Percentiles rank a stretch among this genome's conserved stretches.
Conservation (phyloP, 2,797 vertebrate genomes). For the Threskiornis aethiopicus region DNA sequence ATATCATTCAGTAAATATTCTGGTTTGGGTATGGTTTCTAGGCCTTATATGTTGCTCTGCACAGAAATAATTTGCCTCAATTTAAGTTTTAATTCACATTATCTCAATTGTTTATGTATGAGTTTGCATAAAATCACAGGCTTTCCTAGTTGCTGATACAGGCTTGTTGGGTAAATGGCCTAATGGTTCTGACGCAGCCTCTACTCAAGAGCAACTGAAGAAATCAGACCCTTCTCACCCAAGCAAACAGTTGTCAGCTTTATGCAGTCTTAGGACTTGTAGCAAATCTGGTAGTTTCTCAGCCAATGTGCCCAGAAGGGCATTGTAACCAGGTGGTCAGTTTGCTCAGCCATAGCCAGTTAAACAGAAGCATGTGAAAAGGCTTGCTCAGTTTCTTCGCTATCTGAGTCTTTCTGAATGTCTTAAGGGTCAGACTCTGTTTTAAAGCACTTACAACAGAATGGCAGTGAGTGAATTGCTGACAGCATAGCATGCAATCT, state of each 20-base stretch:
- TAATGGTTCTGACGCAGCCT: not conserved
- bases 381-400: not conserved
- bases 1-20: not conserved
- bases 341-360: not conserved
- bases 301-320: not conserved
- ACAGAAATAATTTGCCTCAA: too few species aligned
- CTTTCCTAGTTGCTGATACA: not conserved
- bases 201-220: not conserved
- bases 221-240: not conserved
- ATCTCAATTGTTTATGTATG: not conserved
- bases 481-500: conserved; percentile 4
- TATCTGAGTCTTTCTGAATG: not conserved
- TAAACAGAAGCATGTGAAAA: not conserved
- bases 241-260: not conserved
- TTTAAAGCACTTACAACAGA: not conserved
- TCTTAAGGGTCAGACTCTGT: not conserved
- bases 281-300: not conserved
- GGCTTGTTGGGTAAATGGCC: not conserved
- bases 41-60: not conserved
- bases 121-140: not conserved
- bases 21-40: not conserved
- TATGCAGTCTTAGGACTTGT: not conserved
- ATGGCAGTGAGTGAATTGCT: conserved; percentile 28
- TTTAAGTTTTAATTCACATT: too few species aligned
- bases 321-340: not conserved